phyloP scores from a whole-genome alignment of 1,140 invertebrate genomes.

The Nautilus pompilius region DNA sequence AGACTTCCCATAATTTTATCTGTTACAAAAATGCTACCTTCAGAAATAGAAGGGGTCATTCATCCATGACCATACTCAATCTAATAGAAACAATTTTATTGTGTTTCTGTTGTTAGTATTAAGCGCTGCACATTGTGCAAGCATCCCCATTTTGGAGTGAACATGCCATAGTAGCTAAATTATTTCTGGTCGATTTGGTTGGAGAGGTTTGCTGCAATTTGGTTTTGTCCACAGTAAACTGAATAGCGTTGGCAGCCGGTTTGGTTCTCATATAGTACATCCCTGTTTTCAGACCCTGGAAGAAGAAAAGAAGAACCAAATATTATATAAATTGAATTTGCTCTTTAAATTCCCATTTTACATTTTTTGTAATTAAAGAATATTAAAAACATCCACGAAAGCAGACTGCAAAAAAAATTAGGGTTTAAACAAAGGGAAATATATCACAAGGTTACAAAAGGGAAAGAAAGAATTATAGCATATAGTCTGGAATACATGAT shows the following conservation, averaged over 20 bases:
- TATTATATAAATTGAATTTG: background rate
- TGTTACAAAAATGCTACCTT: background rate
- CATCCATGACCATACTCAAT: background rate
- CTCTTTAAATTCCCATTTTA: background rate
- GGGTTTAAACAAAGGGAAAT: background rate
- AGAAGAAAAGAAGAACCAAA: constrained; percentile 9
- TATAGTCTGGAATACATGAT: background rate
- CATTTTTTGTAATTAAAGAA: background rate
- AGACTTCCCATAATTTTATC: background rate
- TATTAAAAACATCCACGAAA: background rate
- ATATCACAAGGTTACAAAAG: background rate
- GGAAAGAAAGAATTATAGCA: background rate
- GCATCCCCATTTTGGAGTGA: constrained; percentile 87
- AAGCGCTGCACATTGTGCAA: constrained; percentile 69
- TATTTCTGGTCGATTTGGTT: constrained; percentile 55
- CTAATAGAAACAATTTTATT: background rate
- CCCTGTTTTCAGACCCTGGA: constrained; percentile 90
- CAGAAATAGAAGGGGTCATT: background rate
- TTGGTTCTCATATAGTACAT: constrained; percentile 99
- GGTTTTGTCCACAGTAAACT: constrained; percentile 95
- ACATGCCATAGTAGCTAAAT: constrained; percentile 74
- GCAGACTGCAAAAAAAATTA: background rate
- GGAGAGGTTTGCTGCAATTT: constrained; percentile 59
- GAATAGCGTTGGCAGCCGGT: constrained; percentile 92
- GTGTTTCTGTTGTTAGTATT: background rate